These are phyloP conservation scores for Papilio demoleus DNA, from an alignment of 2,888 invertebrate genomes.

Conservation along the genomic window DNA sequence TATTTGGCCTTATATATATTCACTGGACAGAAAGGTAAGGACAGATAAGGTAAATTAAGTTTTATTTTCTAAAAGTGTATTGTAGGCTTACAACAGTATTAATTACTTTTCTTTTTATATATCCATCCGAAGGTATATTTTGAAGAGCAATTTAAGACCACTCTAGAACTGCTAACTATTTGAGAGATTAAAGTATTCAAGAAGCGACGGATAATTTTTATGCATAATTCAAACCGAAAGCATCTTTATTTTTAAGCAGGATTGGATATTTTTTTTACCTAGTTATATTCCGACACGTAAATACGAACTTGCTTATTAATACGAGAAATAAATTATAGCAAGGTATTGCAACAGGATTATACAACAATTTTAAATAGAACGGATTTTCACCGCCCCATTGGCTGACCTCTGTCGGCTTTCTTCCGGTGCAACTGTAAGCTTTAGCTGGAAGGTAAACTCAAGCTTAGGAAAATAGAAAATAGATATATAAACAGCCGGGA, in stretches of 20 bases:
- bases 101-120: background rate
- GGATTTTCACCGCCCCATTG: background rate
- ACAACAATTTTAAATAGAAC: background rate
- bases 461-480: background rate
- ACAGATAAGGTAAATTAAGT: too few relatives aligned
- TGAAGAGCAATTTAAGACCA: background rate
- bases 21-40: too few relatives aligned
- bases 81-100: background rate
- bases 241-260: background rate
- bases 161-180: conserved; percentile 4
- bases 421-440: conserved; percentile 11
- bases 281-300: background rate
- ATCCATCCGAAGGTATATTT: background rate
- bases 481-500: background rate
- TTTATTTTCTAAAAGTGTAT: too few relatives aligned
- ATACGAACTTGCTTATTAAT: background rate
- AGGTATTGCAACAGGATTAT: background rate
- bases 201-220: background rate
- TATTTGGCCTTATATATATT: too few relatives aligned
- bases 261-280: background rate
- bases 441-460: background rate
- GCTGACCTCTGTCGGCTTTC: background rate
- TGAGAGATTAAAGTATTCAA: conserved; percentile 9
- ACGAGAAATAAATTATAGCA: background rate
- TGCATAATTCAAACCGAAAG: background rate